Base-by-base conservation (phyloP, 2,113 vertebrate species). In the Ancistrus triradiatus region DNA sequence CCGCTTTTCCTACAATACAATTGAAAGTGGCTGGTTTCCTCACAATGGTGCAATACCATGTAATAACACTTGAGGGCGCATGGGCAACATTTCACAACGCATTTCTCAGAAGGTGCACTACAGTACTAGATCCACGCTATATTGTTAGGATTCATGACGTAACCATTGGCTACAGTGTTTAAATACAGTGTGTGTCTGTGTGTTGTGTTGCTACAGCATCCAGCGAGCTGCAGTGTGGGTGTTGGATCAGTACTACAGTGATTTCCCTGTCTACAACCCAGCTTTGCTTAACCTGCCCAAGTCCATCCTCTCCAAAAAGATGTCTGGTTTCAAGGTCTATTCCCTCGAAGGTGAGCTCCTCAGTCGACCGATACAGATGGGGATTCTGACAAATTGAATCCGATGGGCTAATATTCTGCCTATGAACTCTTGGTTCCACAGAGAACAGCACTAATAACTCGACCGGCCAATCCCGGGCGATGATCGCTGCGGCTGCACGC, bases 271-370 rank as follows among this genome's bases (percentile, higher is more conserved):
- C 79, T 97, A 93, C 85, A 98, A 98, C 84, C 94, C 95, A 0
- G 95, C 95, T 63, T 85, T 97, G 57, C 89, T 95, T 75, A 97
- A 95, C 89, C 89, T 98, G 48, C 95, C 95, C 24, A 98, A 97
- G 78, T 95, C 95, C 66, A 92, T 97, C 82, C 88, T 97, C 40
- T 90, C 92, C 79, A 98, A 98, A 87, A 97, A 98, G 83, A 95
- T 94, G 91, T 95, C 94, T 3, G 95, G 93, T 22, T 98, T 98
- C 78, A 98, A 98, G 63, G 95, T 98, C 72, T 98, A 98, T 82
- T 95, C 94, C 19, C 88, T 98, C 66, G 90, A 98, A 69, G 95
- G 95, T 98, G 78, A 80, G 21, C 21, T 47, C 0, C 56, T 8
- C 1, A 31, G 3, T 19, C 2, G n/a, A n/a, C n/a, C n/a, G n/a